Evolutionary conservation across 2,888 invertebrate genomes (phyloP).

Genomic region (Thereva unica): DNA sequence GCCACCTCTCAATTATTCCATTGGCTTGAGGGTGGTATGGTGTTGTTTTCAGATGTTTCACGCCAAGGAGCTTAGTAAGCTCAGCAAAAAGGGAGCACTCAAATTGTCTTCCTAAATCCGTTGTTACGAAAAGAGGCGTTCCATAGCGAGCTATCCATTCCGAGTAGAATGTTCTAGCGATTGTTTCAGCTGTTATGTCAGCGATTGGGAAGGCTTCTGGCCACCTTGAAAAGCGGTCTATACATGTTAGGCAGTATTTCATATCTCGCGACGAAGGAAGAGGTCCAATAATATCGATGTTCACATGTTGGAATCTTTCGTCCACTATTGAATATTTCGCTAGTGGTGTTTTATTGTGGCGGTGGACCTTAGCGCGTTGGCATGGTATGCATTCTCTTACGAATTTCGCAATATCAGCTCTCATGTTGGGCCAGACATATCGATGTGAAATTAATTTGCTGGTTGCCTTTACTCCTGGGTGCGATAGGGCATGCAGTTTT

Average conservation of each 20-base stretch:
- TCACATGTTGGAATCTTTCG: background rate
- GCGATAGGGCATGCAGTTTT: background rate
- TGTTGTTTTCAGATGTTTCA: constrained; percentile 30
- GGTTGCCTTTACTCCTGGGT: background rate
- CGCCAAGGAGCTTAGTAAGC: constrained; percentile 11
- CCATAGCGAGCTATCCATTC: constrained; percentile 37
- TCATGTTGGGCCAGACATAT: constrained; percentile 1
- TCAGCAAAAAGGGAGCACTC: constrained; percentile 18
- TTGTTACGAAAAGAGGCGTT: constrained; percentile 13
- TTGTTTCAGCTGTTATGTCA: constrained; percentile 35
- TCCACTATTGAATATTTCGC: constrained; percentile 39
- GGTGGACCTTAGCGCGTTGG: constrained; percentile 7
- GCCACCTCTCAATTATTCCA: constrained; percentile 34
- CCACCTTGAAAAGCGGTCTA: constrained; percentile 36
- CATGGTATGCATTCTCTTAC: constrained; percentile 10
- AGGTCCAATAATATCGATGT: constrained; percentile 15
- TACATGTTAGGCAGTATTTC: constrained; percentile 2
- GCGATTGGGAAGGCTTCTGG: constrained; percentile 35
- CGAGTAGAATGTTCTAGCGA: background rate
- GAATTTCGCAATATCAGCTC: background rate
- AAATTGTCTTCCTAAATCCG: constrained; percentile 36
- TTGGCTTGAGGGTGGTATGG: constrained; percentile 37
- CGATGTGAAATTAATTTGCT: background rate
- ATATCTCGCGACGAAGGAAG: background rate
- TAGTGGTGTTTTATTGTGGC: background rate